Evolutionary conservation across 53 echinoderm and acorn worm species (phyloP), one percentile per base, ranked within the genome.

Genomic region (Echinarachnius parma): DNA sequence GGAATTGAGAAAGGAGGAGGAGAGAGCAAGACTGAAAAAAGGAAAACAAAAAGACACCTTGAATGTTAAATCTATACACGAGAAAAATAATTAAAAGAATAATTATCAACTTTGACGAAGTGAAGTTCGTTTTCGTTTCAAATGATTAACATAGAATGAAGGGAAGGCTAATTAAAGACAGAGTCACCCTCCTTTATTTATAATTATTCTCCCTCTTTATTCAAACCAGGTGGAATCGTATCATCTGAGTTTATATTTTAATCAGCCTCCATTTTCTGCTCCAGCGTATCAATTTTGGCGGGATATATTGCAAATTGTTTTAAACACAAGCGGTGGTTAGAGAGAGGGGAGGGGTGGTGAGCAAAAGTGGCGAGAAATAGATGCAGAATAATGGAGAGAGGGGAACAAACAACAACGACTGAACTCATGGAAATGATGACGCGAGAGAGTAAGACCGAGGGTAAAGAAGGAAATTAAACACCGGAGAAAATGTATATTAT

Each of bases 221-320:
- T n/a, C n/a, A n/a, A n/a, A 39, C 35, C 28, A 66, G 48, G 47
- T 47, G 46, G 26, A 66, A 69, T 50, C 53, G 69, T 34, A 21
- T 69, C 52, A 52, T 69, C 27, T 69, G 31, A 69, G 69, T 69
- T n/a, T n/a, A n/a, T n/a, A 69, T 69, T 69, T 52, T 69, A 69
- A 69, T 69, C 69, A 69, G 34, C 52, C 52, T 27, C 69, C 28
- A 37, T 28, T 69, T 69, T 30, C 31, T 53, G n/a, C n/a, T n/a
- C n/a, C n/a, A n/a, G n/a, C n/a, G n/a, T n/a, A n/a, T n/a, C n/a
- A n/a, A n/a, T n/a, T n/a, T n/a, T n/a, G n/a, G n/a, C n/a, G n/a
- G n/a, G n/a, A n/a, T n/a, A n/a, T n/a, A n/a, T 69, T 33, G 20
- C 4, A 33, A 34, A 53, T 69, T 50, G 69, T 46, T 65, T n/a